Conservation (phyloP, 2,888 invertebrate species). For the Drosophila mayaguana region DNA sequence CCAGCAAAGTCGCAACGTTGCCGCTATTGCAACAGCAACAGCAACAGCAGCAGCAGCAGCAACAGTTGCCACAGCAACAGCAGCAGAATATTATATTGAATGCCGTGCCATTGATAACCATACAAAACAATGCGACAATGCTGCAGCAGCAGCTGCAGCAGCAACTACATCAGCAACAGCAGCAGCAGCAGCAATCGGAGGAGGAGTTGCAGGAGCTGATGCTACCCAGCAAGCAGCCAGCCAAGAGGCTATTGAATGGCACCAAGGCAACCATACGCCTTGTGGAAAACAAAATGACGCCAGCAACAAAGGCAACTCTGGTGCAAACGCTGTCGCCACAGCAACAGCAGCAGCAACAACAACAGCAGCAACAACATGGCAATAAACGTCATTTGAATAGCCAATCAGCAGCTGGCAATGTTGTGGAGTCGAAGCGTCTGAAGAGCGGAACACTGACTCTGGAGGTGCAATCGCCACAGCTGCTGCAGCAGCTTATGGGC, state of each 20-base stretch:
- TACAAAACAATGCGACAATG: constrained; percentile 81
- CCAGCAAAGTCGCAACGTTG: constrained; percentile 57
- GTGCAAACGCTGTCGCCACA: constrained; percentile 57
- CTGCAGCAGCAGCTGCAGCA: constrained; percentile 64
- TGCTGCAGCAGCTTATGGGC: constrained; percentile 88
- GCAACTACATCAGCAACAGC: constrained; percentile 53
- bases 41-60: neutral
- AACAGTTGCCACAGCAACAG: constrained; percentile 48
- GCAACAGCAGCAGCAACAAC: constrained; percentile 66
- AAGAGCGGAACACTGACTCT: constrained; percentile 74
- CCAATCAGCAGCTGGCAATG: constrained; percentile 50
- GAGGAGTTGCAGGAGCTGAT: constrained; percentile 57
- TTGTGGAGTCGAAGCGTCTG: constrained; percentile 81
- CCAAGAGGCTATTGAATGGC: constrained; percentile 69
- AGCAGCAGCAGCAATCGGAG: constrained; percentile 51
- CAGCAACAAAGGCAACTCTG: constrained; percentile 53
- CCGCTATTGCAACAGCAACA: constrained; percentile 66
- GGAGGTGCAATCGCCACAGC: constrained; percentile 85
- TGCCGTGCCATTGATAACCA: constrained; percentile 83
- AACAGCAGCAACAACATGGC: constrained; percentile 67
- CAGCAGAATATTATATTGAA: constrained; percentile 82
- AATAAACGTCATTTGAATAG: constrained; percentile 80
- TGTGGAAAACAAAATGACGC: constrained; percentile 66
- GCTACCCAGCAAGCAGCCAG: constrained; percentile 57
- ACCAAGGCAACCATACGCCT: constrained; percentile 80